Evolutionary conservation across 2,113 vertebrate genomes (phyloP), one percentile per base, ranked within the genome.

Genomic region (Myanophis thanlyinensis): DNA sequence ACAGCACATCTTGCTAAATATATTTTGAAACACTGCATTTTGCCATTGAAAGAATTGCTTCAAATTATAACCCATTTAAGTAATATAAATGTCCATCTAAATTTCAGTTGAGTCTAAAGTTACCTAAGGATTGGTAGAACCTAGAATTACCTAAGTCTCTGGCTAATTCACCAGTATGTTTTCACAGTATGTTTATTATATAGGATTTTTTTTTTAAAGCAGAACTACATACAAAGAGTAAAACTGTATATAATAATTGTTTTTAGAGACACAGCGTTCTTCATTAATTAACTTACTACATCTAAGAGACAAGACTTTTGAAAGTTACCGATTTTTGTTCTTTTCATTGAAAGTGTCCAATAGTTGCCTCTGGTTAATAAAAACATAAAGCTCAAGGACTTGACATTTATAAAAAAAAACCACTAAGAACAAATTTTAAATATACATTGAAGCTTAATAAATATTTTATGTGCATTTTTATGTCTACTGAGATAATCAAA

Each of bases 391-490:
- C 13, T 48, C n/a, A 18, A 62, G 18, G 15, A 94, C 0, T 56
- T 85, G 90, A 89, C 85, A 90, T 48, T 47, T 87, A 87, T 15
- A 86, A 12, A 90, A n/a, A 47, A 92, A 49, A 8, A n/a, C n/a
- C 30, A 49, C 73, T 59, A 53, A 91, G 86, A 18, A 22, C 8
- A 91, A 56, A 95, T 92, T 84, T 95, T 85, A 93, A 94, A 95
- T 80, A 54, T 5, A 44, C 23, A 2, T 10, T 92, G 3, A 85
- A 23, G 93, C 94, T 90, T 62, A 94, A 11, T 10, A 53, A 0
- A 30, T 93, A 15, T 20, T 94, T 94, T 93, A 20, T 85, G 62
- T 73, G n/a, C 6, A 73, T 35, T 35, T 91, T 91, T 89, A 88
- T 15, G 95, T 49, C 20, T 25, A 25, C 52, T 30, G 18, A 84